These are phyloP conservation scores for Amphipyra berbera DNA, from an alignment of 2,888 invertebrate genomes.

Conservation along the genomic window DNA sequence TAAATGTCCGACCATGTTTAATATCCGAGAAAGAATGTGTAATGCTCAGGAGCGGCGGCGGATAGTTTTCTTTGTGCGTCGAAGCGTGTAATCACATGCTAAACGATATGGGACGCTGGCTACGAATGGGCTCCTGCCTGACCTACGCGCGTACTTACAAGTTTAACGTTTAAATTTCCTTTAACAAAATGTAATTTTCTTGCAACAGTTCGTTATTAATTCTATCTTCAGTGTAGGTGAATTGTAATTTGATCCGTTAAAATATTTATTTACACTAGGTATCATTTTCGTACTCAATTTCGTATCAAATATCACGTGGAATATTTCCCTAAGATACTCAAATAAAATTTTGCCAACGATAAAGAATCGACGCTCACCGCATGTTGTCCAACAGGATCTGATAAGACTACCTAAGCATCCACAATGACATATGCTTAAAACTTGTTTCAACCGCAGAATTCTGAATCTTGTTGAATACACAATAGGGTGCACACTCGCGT, in stretches of 20 bases:
- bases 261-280: no score
- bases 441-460: conserved; percentile 39
- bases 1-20: conserved; percentile 56
- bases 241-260: no score
- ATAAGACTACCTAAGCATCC: conserved; percentile 78
- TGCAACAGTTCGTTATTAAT: no score
- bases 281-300: no score
- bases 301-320: neutral
- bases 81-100: conserved; percentile 79
- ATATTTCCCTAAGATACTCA: conserved; percentile 7
- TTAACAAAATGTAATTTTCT: no score
- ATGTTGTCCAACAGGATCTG: conserved; percentile 82
- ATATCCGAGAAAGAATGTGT: conserved; percentile 72
- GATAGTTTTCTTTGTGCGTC: conserved; percentile 82
- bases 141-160: neutral
- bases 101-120: conserved; percentile 49
- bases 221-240: no score
- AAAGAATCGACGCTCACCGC: conserved; percentile 73
- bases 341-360: conserved; percentile 69
- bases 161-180: no score
- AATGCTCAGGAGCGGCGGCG: conserved; percentile 46
- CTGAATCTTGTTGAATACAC: conserved; percentile 33
- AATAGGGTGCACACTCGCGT: conserved; percentile 57
- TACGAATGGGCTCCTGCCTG: conserved; percentile 1
- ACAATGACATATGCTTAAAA: conserved; percentile 83